Conservation (phyloP, 2,797 vertebrate genomes). For the Coregonus ussuriensis region DNA sequence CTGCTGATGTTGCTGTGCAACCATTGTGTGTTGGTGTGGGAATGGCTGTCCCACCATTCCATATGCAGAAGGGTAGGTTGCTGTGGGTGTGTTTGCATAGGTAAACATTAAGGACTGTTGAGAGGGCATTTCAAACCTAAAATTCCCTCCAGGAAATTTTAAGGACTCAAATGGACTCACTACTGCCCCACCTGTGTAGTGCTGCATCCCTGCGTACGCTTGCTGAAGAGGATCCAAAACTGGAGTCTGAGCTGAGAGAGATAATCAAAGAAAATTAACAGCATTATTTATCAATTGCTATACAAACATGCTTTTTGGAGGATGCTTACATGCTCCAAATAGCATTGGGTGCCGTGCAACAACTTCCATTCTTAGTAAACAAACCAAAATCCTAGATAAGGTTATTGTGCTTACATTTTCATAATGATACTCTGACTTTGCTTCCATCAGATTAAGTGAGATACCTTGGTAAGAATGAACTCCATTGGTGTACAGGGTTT, state of each 20-base stretch:
- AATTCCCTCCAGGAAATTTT: not conserved
- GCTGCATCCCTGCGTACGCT: slow-evolving; percentile 93
- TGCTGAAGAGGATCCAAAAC: slow-evolving; percentile 91
- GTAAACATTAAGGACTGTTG: slow-evolving; percentile 13
- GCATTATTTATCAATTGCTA: slow-evolving; percentile 12
- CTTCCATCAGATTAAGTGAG: not conserved
- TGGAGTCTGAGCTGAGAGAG: slow-evolving; percentile 87
- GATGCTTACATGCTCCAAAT: slow-evolving; percentile 47
- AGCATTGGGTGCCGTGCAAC: slow-evolving; percentile 15
- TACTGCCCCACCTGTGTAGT: slow-evolving; percentile 86
- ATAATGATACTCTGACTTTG: not conserved
- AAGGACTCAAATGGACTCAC: not conserved
- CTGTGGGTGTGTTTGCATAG: slow-evolving; percentile 60
- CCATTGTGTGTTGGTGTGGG: slow-evolving; percentile 86
- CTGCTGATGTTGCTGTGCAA: slow-evolving; percentile 87
- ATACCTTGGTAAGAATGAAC: slow-evolving; percentile 92
- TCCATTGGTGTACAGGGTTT: slow-evolving; percentile 89
- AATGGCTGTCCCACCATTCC: slow-evolving; percentile 91
- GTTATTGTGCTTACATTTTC: not conserved
- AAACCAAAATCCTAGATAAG: not conserved
- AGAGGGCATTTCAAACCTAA: not conserved
- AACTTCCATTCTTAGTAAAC: not conserved
- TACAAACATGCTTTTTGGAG: slow-evolving; percentile 38
- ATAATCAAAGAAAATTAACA: slow-evolving; percentile 31
- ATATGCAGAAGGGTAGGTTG: slow-evolving; percentile 92